A percentile compares a stretch with the other conserved stretches of the same genome.
Evolutionary conservation across 2,888 invertebrate species (phyloP).

Genomic region (Alentia gelatinosa): DNA sequence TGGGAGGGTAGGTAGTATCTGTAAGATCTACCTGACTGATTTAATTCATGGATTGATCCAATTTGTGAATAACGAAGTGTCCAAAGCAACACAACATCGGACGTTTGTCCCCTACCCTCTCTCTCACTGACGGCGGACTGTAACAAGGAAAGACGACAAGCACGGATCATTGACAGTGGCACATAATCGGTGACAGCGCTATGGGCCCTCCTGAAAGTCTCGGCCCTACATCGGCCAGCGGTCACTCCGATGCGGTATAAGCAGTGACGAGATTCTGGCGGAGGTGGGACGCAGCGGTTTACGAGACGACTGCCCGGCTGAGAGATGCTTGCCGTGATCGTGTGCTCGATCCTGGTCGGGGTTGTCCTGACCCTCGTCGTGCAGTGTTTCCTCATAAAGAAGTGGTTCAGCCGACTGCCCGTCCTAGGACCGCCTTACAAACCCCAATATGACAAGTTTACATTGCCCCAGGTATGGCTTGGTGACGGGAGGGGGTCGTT

Average conservation of each 20-base stretch:
- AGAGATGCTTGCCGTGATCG: slow-evolving; percentile 64
- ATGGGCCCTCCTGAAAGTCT: too few relatives aligned
- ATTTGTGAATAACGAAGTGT: too few relatives aligned
- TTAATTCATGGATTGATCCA: too few relatives aligned
- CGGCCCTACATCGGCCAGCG: background rate
- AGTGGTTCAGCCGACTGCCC: slow-evolving; percentile 64
- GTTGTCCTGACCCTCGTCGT: slow-evolving; percentile 64
- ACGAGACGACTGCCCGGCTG: background rate
- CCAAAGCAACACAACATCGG: too few relatives aligned
- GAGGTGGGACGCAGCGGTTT: background rate
- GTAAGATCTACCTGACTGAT: too few relatives aligned
- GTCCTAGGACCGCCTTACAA: slow-evolving; percentile 51
- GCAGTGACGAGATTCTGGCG: background rate
- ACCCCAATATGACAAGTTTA: slow-evolving; percentile 63
- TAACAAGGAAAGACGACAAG: too few relatives aligned
- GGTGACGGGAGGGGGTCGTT: too few relatives aligned
- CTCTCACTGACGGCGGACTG: too few relatives aligned
- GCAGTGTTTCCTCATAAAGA: slow-evolving; percentile 64
- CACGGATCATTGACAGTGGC: too few relatives aligned
- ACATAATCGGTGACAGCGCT: too few relatives aligned
- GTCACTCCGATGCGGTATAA: background rate
- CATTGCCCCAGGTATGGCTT: slow-evolving; percentile 67
- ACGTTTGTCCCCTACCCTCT: too few relatives aligned
- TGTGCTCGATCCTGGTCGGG: slow-evolving; percentile 66
- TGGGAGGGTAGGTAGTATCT: too few relatives aligned